Evolutionary conservation across 2,113 vertebrate species (phyloP), one percentile per base, ranked within the genome.

Genomic region (Archilochus colubris): DNA sequence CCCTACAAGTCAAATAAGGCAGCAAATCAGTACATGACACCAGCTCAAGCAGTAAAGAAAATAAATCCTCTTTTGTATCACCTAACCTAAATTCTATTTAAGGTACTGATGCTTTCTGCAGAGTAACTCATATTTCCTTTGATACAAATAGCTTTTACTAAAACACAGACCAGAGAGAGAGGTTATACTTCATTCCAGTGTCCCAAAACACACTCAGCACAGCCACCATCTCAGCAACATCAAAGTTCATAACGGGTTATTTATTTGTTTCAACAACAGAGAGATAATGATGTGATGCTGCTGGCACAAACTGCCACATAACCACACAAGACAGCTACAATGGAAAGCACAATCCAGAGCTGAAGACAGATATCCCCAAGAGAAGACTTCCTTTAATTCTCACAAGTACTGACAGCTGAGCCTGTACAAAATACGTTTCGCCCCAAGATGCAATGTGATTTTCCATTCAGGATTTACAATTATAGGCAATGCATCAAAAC

Each of bases 1-100:
- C 99, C 99, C 99, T 99, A 82, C 18, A 82, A 88, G 94, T 58
- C 86, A 89, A 82, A 92, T 30, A 97, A 68, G 12, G 43, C 31
- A 95, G 81, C 19, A 83, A 69, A 69, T 96, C 30, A 95, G 8
- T 40, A 82, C 6, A 27, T 4, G 25, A 51, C 80, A 82, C 6
- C n/a, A 36, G 73, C 48, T 73, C 40, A 10, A 36, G 55, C 67
- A 91, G 28, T 7, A 58, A 82, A 74, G 58, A 79, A 79, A 75
- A 55, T 9, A 68, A 73, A 58, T 28, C 21, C 28, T n/a, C 4
- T 76, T 75, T 40, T 55, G 58, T 7, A 88, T n/a, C 79, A 40
- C 10, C 50, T 8, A 83, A 62, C 7, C 54, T 44, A 81, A 72
- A 64, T 3, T 5, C 43, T 67, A 3, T 20, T 58, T 46, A 70